Base-by-base conservation (phyloP, 2,113 vertebrate genomes). In the Neotoma lepida region DNA sequence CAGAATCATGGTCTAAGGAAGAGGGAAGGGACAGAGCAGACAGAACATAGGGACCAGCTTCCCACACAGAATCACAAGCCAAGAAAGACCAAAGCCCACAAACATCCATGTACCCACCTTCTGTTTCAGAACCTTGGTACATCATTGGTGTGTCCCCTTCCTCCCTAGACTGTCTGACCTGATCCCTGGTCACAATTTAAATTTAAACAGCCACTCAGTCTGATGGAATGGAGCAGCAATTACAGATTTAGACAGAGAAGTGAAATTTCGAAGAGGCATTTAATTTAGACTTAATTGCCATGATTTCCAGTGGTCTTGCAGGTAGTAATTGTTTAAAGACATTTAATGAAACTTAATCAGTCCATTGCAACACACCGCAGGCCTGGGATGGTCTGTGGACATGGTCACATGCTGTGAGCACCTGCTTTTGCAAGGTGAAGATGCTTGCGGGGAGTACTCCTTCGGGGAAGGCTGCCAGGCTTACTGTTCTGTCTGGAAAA, bases 311-410 rank as follows among this genome's bases (percentile, higher is more conserved):
- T 12, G 90, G 91, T 88, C 73, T 71, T 73, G 44, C 73, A 74
- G 86, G 95, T 94, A 85, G 92, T 91, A 86, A 92, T 84, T 91
- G 82, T 89, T 95, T 92, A 91, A 94, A 93, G 82, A 94, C 78
- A 85, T 56, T 70, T 73, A 73, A 51, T 89, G 88, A 82, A 78
- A 86, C n/a, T 3, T 92, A 51, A 90, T 94, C 77, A 90, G 86
- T 64, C 54, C 84, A 6, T 90, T 66, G 84, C 71, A 63, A 90
- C 88, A 73, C 56, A 64, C n/a, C 26, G 5, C 41, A 17, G 82
- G 74, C 78, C 70, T 0, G 10, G 68, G 71, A 44, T 58, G 1
- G 39, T 73, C 41, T 64, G 91, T 17, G 20, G 1, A 30, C 24
- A 0, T 0, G 0, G 28, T 35, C 51, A 9, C 86, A 24, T 3